Evolutionary conservation across 2,113 vertebrate species (phyloP).

Genomic region (Mormyrus lacerda): DNA sequence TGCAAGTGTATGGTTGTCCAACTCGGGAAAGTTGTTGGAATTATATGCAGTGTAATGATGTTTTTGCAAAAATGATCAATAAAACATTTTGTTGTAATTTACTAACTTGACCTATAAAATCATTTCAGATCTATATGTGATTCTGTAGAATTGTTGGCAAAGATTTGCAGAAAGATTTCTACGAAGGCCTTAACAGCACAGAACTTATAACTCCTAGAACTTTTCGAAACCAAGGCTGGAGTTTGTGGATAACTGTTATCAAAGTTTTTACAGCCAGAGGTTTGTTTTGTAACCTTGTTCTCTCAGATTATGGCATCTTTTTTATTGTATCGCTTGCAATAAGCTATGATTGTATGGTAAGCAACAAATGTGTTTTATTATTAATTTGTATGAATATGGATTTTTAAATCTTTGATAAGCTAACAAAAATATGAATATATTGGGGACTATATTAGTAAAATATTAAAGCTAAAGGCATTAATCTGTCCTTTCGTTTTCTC

Average conservation of each 20-base stretch:
- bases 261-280: background rate
- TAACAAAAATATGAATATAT: background rate
- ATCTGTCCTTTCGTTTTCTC: background rate
- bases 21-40: too few relatives aligned
- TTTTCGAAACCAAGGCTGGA: too few relatives aligned
- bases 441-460: background rate
- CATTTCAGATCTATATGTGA: too few relatives aligned
- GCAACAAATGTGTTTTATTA: background rate
- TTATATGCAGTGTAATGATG: too few relatives aligned
- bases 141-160: too few relatives aligned
- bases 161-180: too few relatives aligned
- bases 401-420: background rate
- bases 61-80: too few relatives aligned
- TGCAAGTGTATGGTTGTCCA: too few relatives aligned
- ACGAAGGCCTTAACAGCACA: too few relatives aligned
- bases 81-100: too few relatives aligned
- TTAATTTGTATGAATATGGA: background rate
- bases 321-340: background rate
- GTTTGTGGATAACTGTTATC: background rate
- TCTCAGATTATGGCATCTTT: background rate
- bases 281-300: background rate
- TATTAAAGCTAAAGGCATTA: background rate
- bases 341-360: background rate
- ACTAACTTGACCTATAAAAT: too few relatives aligned
- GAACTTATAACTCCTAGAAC: too few relatives aligned